Percentiles rank a stretch among this genome's conserved stretches.
These are phyloP conservation scores for Auanema freiburgensis DNA, from an alignment of 2,888 invertebrate genomes.

Conservation along the genomic window DNA sequence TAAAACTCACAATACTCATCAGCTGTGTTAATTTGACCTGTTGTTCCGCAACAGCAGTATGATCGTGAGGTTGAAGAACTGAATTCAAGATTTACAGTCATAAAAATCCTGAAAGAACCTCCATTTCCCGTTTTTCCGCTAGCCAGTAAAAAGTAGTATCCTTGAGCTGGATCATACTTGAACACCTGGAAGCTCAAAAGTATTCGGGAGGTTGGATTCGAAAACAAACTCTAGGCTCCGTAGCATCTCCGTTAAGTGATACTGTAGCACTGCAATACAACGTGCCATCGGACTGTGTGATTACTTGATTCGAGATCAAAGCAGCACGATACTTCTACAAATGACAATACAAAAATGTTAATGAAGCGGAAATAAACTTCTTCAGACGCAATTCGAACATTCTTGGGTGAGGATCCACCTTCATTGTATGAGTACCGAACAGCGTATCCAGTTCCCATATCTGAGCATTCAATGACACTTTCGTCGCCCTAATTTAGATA, in stretches of 20 bases:
- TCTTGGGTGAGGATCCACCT: not conserved
- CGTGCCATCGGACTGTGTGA: not conserved
- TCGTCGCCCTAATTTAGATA: not conserved
- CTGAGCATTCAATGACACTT: too few species aligned
- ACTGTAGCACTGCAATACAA: slow-evolving; percentile 13
- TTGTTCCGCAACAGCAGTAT: not conserved
- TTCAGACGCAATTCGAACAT: not conserved
- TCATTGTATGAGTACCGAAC: too few species aligned
- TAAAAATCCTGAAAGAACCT: slow-evolving; percentile 1
- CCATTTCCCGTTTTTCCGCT: slow-evolving; percentile 10
- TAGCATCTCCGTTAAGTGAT: slow-evolving; percentile 7
- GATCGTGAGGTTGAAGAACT: slow-evolving; percentile 1
- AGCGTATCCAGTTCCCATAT: too few species aligned
- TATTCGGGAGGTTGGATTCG: too few species aligned
- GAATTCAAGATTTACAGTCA: slow-evolving; percentile 1
- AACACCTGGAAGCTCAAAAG: not conserved
- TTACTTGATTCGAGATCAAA: too few species aligned
- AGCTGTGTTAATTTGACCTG: not conserved
- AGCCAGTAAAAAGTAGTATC: slow-evolving; percentile 16
- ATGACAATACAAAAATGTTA: too few species aligned
- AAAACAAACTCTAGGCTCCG: not conserved
- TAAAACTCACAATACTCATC: slow-evolving; percentile 9
- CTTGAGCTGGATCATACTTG: slow-evolving; percentile 3
- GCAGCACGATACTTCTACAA: too few species aligned
- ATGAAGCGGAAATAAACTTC: too few species aligned